Conservation (phyloP, 2,113 vertebrate genomes). For the Mionectes macconnelli region DNA sequence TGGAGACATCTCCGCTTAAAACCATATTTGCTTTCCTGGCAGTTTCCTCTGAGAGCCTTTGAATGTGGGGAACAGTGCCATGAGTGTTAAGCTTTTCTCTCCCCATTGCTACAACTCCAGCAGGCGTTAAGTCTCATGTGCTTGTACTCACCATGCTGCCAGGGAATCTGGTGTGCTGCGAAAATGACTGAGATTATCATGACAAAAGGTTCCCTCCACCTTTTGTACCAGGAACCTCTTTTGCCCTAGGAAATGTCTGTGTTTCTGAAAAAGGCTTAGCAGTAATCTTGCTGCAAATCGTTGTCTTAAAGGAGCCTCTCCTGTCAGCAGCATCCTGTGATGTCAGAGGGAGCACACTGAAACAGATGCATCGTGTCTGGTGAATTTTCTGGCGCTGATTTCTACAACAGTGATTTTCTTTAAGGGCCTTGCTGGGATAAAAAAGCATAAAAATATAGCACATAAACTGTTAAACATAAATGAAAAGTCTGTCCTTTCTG, state of each 20-base stretch:
- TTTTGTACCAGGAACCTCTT: slow-evolving; percentile 21
- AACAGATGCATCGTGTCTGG: background rate
- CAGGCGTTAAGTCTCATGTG: background rate
- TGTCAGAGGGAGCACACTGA: background rate
- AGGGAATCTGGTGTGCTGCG: background rate
- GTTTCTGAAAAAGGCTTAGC: slow-evolving; percentile 12
- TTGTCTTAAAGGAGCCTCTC: background rate
- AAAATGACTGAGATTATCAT: background rate
- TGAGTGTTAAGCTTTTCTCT: slow-evolving; percentile 32
- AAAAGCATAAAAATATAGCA: background rate
- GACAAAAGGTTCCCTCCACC: slow-evolving; percentile 17
- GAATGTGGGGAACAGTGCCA: slow-evolving; percentile 16
- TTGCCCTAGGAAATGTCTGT: slow-evolving; percentile 20
- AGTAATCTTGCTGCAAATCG: background rate
- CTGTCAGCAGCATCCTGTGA: background rate
- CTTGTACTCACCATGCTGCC: background rate
- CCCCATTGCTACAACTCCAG: background rate
- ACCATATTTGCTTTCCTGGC: slow-evolving; percentile 53
- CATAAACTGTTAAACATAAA: background rate
- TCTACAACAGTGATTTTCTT: background rate
- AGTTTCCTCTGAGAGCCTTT: slow-evolving; percentile 52
- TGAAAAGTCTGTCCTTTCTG: background rate
- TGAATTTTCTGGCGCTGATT: background rate
- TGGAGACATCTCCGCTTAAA: slow-evolving; percentile 42
- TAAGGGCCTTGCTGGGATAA: background rate